Evolutionary conservation across 2,888 invertebrate species (phyloP).

Genomic region (Drosophila nr. perissopoda): DNA sequence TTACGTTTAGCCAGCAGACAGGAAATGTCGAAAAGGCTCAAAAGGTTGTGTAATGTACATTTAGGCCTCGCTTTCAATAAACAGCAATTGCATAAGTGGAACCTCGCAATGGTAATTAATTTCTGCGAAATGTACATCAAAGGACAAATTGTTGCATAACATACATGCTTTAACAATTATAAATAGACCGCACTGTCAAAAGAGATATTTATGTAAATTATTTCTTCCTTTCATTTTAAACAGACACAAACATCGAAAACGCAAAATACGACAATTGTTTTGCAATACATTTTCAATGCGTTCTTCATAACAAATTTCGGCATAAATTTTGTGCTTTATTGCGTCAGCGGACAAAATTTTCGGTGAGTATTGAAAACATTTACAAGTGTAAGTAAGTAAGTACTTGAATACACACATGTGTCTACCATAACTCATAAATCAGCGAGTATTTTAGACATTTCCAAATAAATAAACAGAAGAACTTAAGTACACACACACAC

Average conservation of each 20-base stretch:
- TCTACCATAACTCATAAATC: conserved; percentile 52
- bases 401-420: neutral
- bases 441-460: conserved; percentile 83
- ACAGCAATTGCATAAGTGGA: neutral
- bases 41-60: conserved; percentile 33
- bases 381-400: neutral
- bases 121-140: neutral
- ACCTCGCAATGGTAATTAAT: neutral
- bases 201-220: neutral
- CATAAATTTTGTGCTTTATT: conserved; percentile 93
- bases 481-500: neutral
- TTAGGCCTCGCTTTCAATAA: neutral
- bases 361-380: conserved; percentile 84
- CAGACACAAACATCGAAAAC: conserved; percentile 84
- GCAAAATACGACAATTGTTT: conserved; percentile 85
- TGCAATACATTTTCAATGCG: conserved; percentile 89
- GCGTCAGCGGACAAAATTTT: conserved; percentile 93
- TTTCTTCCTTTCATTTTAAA: conserved; percentile 24
- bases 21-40: conserved; percentile 36
- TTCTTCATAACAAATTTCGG: conserved; percentile 93
- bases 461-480: neutral
- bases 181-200: neutral
- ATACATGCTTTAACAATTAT: neutral
- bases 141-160: neutral
- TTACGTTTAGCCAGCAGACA: conserved; percentile 27